These are phyloP conservation scores for Diloba caeruleocephala DNA, from an alignment of 2,888 invertebrate species.

Conservation along the genomic window DNA sequence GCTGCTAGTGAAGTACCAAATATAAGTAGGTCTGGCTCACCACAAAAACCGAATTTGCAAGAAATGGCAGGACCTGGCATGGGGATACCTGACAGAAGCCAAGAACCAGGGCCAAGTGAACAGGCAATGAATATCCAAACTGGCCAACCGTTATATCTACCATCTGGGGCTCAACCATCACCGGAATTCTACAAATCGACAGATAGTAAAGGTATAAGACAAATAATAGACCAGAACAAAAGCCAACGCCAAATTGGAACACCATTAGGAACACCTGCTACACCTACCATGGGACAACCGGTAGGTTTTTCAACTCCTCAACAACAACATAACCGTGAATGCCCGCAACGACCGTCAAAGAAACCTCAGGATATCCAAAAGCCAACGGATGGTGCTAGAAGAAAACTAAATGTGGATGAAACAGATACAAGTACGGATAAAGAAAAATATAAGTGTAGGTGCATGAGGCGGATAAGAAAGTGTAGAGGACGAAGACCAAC, in stretches of 20 bases:
- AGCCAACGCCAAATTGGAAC: neutral
- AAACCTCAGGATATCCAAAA: conserved; percentile 31
- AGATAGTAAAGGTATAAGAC: conserved; percentile 13
- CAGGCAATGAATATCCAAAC: neutral
- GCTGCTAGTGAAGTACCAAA: conserved; percentile 15
- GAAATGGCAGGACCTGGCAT: conserved; percentile 18
- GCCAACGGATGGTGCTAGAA: conserved; percentile 31
- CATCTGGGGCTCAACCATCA: neutral
- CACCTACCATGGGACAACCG: conserved; percentile 1
- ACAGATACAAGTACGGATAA: conserved; percentile 52
- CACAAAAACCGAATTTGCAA: neutral
- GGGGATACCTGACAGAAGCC: conserved; percentile 24
- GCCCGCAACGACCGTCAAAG: conserved; percentile 30
- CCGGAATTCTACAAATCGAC: conserved; percentile 8
- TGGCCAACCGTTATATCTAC: neutral
- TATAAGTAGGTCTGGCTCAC: neutral
- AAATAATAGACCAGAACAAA: conserved; percentile 8
- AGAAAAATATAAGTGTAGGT: conserved; percentile 43
- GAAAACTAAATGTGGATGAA: conserved; percentile 51
- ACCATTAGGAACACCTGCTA: neutral
- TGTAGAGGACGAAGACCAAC: conserved; percentile 31
- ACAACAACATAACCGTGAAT: neutral
- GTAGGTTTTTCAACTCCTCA: neutral
- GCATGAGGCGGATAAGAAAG: conserved; percentile 30
- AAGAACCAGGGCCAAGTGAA: conserved; percentile 24